These are phyloP conservation scores for Daboia siamensis DNA, from an alignment of 2,113 vertebrate genomes.

Conservation along the genomic window DNA sequence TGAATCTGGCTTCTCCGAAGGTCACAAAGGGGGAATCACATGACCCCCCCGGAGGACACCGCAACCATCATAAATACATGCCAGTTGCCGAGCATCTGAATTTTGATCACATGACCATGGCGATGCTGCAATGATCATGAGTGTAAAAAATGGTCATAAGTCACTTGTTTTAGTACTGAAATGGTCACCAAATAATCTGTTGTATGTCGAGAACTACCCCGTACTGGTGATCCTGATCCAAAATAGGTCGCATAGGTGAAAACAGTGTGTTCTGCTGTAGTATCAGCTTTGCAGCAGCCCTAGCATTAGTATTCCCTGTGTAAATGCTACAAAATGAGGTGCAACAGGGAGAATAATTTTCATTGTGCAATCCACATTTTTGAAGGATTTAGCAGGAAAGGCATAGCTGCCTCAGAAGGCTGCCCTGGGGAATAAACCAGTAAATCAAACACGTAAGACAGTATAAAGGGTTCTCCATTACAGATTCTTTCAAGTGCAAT, in stretches of 20 bases:
- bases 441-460: constrained; percentile 66
- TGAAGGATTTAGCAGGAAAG: constrained; percentile 37
- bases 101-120: too few relatives aligned
- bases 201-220: neutral
- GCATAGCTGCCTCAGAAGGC: constrained; percentile 50
- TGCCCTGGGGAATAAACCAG: constrained; percentile 49
- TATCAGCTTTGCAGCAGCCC: neutral
- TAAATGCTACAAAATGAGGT: neutral
- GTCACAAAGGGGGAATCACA: too few relatives aligned
- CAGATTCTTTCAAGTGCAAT: constrained; percentile 47
- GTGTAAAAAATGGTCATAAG: neutral
- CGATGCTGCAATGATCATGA: too few relatives aligned
- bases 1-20: too few relatives aligned
- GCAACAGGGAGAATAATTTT: constrained; percentile 19
- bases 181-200: neutral
- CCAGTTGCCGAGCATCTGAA: too few relatives aligned
- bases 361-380: constrained; percentile 48
- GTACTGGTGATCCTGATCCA: neutral
- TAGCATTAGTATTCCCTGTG: neutral
- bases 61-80: too few relatives aligned
- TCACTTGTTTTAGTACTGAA: neutral
- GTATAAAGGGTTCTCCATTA: constrained; percentile 52
- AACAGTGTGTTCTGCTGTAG: neutral
- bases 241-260: neutral
- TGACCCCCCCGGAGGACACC: too few relatives aligned